Conservation (phyloP, 2,113 vertebrate species). For the Oreochromis aureus region DNA sequence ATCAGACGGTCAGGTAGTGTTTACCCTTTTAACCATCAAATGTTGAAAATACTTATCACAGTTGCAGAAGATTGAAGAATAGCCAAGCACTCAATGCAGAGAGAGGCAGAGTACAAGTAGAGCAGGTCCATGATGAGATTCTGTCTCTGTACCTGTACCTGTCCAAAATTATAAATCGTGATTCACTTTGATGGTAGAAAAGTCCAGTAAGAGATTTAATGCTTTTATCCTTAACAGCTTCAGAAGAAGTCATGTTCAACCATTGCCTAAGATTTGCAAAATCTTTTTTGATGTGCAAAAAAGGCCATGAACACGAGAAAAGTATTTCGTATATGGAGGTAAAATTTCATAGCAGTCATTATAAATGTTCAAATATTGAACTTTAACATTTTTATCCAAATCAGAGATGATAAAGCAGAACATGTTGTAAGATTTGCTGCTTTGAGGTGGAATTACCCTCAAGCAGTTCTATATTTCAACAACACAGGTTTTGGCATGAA, state of each 20-base stretch:
- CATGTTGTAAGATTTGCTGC: neutral
- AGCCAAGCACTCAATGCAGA: neutral
- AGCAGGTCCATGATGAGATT: neutral
- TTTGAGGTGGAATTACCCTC: neutral
- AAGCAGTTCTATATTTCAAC: neutral
- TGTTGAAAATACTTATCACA: neutral
- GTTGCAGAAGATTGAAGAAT: neutral
- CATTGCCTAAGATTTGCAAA: neutral
- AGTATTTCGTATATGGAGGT: neutral
- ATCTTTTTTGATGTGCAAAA: neutral
- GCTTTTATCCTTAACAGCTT: neutral
- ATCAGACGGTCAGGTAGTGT: constrained; percentile 90
- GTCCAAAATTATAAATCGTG: neutral
- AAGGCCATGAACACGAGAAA: neutral
- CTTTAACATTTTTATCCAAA: neutral
- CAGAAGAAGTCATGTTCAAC: neutral
- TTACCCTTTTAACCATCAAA: neutral
- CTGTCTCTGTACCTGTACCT: neutral
- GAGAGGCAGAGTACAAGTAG: neutral
- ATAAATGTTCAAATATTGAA: neutral
- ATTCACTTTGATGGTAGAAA: neutral
- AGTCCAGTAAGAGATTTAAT: neutral
- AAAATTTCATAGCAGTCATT: neutral
- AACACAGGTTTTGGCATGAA: neutral
- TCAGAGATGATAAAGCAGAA: neutral